Percentiles rank a stretch among this genome's conserved stretches.
Conservation (phyloP, 2,888 invertebrate genomes). For the Tholera decimalis region DNA sequence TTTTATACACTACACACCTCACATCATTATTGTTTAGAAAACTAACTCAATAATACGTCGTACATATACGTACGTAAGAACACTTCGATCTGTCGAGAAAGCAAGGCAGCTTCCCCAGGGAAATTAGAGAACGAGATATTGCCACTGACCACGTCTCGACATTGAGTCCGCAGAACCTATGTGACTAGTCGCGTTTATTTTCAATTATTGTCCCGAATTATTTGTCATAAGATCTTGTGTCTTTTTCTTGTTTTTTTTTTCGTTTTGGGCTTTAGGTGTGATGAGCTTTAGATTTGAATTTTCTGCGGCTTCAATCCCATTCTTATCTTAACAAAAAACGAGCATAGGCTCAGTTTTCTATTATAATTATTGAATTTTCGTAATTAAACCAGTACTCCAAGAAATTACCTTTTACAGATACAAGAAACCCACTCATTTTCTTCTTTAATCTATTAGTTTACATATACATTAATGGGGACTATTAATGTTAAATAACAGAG, state of each 20-base stretch:
- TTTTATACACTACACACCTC: not conserved
- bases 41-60: constrained; percentile 75
- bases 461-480: not conserved
- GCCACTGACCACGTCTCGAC: constrained; percentile 82
- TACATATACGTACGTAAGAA: constrained; percentile 74
- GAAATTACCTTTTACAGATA: not conserved
- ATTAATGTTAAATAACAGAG: not conserved
- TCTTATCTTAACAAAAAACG: not conserved
- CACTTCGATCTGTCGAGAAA: constrained; percentile 87
- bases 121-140: constrained; percentile 87
- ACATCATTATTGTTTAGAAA: constrained; percentile 78
- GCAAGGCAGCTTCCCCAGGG: constrained; percentile 83
- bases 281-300: not conserved
- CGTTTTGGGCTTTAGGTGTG: not conserved
- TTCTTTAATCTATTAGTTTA: not conserved
- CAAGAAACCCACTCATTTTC: not conserved
- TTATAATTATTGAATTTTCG: not conserved
- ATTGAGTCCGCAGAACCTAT: constrained; percentile 66
- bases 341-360: not conserved
- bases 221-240: constrained; percentile 57
- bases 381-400: not conserved
- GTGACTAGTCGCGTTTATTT: constrained; percentile 61
- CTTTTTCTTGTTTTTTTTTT: constrained; percentile 32
- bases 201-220: constrained; percentile 67
- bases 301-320: not conserved